Percentiles rank a stretch among this genome's conserved stretches.
phyloP scores from a whole-genome alignment of 2,113 vertebrate species.

The Lanius ludovicianus region DNA sequence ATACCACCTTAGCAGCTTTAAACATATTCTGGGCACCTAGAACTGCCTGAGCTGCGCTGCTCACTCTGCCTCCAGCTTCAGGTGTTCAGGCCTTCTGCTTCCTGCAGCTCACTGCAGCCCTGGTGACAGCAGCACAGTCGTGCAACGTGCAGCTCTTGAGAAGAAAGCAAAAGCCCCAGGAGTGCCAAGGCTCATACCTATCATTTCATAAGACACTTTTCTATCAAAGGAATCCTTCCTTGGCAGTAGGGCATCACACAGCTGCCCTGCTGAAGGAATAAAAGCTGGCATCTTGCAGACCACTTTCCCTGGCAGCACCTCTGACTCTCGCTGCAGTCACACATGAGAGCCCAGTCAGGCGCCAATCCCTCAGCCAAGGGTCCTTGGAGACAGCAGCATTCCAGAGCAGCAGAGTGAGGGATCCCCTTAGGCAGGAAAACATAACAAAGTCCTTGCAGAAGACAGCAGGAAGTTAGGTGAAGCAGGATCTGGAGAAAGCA shows the following conservation, averaged over 20 bases:
- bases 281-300: not conserved
- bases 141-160: not conserved
- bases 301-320: not conserved
- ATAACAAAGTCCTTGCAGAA: not conserved
- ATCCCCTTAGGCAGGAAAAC: not conserved
- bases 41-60: not conserved
- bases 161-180: not conserved
- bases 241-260: not conserved
- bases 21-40: not conserved
- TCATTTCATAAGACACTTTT: no score
- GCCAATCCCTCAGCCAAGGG: not conserved
- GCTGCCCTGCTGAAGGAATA: not conserved
- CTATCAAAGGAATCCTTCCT: not conserved
- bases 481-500: not conserved
- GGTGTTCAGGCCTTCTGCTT: not conserved
- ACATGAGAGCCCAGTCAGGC: not conserved
- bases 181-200: not conserved
- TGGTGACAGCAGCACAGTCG: not conserved
- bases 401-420: not conserved
- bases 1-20: not conserved
- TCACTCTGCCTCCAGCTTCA: not conserved
- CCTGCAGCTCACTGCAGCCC: not conserved
- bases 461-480: not conserved
- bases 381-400: not conserved
- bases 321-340: not conserved